These are phyloP conservation scores for Heliconius ethilla DNA, from an alignment of 2,888 invertebrate genomes.

Conservation along the genomic window DNA sequence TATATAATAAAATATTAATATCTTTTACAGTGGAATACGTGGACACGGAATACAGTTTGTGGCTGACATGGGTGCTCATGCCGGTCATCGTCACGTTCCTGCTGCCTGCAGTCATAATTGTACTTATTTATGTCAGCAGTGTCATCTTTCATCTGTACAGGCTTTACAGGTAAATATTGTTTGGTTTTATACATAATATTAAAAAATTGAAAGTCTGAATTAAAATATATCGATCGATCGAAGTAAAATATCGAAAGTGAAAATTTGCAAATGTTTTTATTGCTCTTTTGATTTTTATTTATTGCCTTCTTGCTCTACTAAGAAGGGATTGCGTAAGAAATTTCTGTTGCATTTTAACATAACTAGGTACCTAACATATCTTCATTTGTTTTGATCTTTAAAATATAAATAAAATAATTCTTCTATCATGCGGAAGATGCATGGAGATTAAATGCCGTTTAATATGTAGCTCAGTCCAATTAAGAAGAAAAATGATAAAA, in stretches of 20 bases:
- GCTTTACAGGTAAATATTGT: constrained; percentile 87
- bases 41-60: constrained; percentile 91
- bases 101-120: constrained; percentile 89
- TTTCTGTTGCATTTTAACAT: neutral
- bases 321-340: too few species aligned
- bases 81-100: constrained; percentile 93
- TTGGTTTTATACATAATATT: neutral
- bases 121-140: constrained; percentile 91
- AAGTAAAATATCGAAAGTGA: too few species aligned
- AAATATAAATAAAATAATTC: neutral
- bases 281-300: too few species aligned
- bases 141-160: constrained; percentile 93
- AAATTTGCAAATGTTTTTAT: too few species aligned
- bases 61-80: constrained; percentile 92
- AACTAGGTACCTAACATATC: neutral
- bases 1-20: neutral
- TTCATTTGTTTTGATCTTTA: constrained; percentile 1
- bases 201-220: too few species aligned
- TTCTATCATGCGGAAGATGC: constrained; percentile 5
- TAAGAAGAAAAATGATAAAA: constrained; percentile 25
- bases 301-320: too few species aligned
- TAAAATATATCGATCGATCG: neutral
- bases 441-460: neutral
- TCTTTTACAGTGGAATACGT: constrained; percentile 87
- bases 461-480: constrained; percentile 13